phyloP scores from a whole-genome alignment of 2,797 vertebrate species.

The Sebastes elongatus region DNA sequence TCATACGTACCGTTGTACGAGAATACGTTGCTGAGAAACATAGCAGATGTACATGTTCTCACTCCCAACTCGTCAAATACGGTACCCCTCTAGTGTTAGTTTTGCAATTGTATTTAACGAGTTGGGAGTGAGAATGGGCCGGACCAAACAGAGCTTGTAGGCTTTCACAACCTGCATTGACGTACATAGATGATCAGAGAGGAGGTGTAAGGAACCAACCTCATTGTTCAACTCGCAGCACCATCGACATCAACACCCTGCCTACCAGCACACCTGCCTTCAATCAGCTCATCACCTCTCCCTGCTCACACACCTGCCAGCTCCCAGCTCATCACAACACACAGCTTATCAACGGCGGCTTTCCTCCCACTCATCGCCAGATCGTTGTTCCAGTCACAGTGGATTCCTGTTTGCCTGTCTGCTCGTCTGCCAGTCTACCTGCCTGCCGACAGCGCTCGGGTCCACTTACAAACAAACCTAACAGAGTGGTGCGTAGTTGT shows the following conservation, averaged over 20 bases:
- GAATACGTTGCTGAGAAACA: too few species aligned
- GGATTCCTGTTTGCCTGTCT: neutral
- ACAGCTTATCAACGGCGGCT: too few species aligned
- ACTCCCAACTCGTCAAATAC: too few species aligned
- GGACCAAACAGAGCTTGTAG: neutral
- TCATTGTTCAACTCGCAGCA: neutral
- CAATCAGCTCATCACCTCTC: neutral
- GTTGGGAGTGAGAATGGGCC: too few species aligned
- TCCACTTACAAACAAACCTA: neutral
- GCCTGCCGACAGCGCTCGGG: neutral
- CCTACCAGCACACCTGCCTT: too few species aligned
- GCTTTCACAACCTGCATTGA: neutral
- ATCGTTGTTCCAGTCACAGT: neutral
- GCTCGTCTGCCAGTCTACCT: neutral
- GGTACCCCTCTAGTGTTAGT: too few species aligned
- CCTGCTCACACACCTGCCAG: neutral
- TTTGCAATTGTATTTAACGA: too few species aligned
- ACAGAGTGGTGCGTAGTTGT: neutral
- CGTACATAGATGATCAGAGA: neutral
- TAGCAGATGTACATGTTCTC: too few species aligned
- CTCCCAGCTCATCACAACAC: neutral
- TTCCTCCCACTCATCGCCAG: neutral
- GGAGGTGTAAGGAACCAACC: neutral
- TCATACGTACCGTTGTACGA: too few species aligned
- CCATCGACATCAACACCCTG: neutral